Evolutionary conservation across 37 sponge, comb jelly and placozoan genomes (phyloP).

Genomic region (Mnemiopsis leidyi): DNA sequence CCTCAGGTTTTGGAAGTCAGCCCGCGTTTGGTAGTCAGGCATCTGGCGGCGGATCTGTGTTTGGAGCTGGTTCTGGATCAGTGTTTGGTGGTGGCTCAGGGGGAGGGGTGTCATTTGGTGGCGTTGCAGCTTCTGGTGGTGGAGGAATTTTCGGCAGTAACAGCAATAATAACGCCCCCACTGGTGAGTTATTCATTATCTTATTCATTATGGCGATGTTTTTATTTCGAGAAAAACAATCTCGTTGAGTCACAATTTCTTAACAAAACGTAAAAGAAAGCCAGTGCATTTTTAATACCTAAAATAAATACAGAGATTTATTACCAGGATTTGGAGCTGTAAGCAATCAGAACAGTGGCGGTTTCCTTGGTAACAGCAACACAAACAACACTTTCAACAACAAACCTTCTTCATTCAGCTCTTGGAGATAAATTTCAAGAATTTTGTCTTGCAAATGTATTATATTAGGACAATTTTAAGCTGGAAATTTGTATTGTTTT

Average conservation of each 20-base stretch:
- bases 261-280: too few relatives aligned
- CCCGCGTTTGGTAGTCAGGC: background rate
- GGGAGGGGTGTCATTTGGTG: background rate
- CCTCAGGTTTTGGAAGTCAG: constrained; percentile 14
- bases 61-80: background rate
- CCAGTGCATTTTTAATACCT: too few relatives aligned
- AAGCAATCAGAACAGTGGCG: constrained; percentile 5
- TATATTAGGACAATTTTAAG: too few relatives aligned
- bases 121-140: constrained; percentile 40
- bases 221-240: too few relatives aligned
- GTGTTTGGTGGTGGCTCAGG: constrained; percentile 2
- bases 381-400: background rate
- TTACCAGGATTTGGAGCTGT: constrained; percentile 32
- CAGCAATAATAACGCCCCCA: background rate
- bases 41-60: background rate
- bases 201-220: too few relatives aligned
- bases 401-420: background rate
- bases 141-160: background rate
- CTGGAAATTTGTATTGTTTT: too few relatives aligned
- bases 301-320: too few relatives aligned
- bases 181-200: too few relatives aligned
- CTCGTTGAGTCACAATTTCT: too few relatives aligned
- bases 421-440: constrained; percentile 55
- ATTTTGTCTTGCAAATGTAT: too few relatives aligned
- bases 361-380: constrained; percentile 24